Conservation (phyloP, 2,888 invertebrate species). For the Dasypolia templi region DNA sequence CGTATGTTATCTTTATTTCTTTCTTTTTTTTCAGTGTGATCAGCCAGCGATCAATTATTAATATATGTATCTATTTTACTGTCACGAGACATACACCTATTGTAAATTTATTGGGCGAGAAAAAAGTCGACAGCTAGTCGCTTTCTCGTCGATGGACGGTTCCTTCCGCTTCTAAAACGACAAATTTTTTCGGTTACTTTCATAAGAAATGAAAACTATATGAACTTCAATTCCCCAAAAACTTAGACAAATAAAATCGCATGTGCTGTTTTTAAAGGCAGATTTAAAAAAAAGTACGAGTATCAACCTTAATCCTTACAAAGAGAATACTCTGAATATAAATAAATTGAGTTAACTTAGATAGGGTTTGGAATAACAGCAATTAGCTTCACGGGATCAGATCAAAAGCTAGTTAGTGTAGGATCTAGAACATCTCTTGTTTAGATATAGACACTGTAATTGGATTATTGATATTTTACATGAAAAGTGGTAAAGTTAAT, state of each 20-base stretch:
- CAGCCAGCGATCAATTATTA: not conserved
- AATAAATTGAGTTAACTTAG: slow-evolving; percentile 56
- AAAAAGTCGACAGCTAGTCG: too few species aligned
- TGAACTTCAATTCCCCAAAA: not conserved
- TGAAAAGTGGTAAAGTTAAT: not conserved
- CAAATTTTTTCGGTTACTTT: not conserved
- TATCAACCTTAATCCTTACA: slow-evolving; percentile 37
- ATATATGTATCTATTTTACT: not conserved
- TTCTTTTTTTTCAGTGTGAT: too few species aligned
- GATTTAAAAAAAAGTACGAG: not conserved
- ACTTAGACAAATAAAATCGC: not conserved
- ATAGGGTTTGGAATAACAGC: slow-evolving; percentile 49
- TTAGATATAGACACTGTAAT: slow-evolving; percentile 20
- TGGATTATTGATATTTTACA: not conserved
- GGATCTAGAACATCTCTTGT: not conserved
- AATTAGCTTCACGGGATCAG: slow-evolving; percentile 40
- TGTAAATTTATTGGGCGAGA: not conserved
- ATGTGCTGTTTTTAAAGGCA: not conserved
- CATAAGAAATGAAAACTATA: not conserved
- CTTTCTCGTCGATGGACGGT: too few species aligned
- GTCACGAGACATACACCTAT: not conserved
- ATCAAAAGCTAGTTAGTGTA: slow-evolving; percentile 19
- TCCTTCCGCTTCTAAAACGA: not conserved
- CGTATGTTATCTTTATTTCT: too few species aligned
- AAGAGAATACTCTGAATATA: slow-evolving; percentile 41